Conservation (phyloP, 2,888 invertebrate species). For the Bombyx huttoni region DNA sequence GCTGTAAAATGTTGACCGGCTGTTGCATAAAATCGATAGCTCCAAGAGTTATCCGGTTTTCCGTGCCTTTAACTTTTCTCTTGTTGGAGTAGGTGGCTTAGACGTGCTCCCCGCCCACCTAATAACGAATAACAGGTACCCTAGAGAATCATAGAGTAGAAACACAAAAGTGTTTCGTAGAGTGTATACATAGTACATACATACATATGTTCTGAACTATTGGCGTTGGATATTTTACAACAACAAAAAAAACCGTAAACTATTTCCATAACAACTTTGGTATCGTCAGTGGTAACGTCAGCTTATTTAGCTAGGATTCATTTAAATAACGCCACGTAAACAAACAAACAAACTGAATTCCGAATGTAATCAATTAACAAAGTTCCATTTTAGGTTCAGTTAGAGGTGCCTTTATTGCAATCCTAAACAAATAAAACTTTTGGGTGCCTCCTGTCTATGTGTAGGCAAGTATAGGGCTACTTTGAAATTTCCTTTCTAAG, state of each 20-base stretch:
- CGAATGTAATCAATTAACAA: constrained; percentile 4
- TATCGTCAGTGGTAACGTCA: too few species aligned
- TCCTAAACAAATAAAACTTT: constrained; percentile 15
- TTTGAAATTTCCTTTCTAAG: not conserved
- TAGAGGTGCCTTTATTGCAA: constrained; percentile 12
- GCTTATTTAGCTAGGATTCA: not conserved
- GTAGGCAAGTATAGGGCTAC: not conserved
- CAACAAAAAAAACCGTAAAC: too few species aligned
- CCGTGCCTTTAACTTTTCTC: constrained; percentile 3
- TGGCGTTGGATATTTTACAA: too few species aligned
- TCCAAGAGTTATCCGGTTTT: constrained; percentile 21
- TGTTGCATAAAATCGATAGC: constrained; percentile 55
- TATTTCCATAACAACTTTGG: too few species aligned
- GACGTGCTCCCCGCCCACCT: too few species aligned
- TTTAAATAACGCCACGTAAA: not conserved
- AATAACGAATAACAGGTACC: too few species aligned
- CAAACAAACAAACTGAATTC: not conserved
- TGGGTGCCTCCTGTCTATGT: not conserved
- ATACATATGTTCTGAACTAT: too few species aligned
- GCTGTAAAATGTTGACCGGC: constrained; percentile 51
- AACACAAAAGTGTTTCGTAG: too few species aligned
- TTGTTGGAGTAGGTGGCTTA: too few species aligned
- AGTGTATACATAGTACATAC: too few species aligned
- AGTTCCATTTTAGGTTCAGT: constrained; percentile 4
- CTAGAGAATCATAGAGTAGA: too few species aligned